A percentile compares a stretch with the other conserved stretches of the same genome.
Evolutionary conservation across 2,888 invertebrate species (phyloP).

Genomic region (Cantharis lateralis): DNA sequence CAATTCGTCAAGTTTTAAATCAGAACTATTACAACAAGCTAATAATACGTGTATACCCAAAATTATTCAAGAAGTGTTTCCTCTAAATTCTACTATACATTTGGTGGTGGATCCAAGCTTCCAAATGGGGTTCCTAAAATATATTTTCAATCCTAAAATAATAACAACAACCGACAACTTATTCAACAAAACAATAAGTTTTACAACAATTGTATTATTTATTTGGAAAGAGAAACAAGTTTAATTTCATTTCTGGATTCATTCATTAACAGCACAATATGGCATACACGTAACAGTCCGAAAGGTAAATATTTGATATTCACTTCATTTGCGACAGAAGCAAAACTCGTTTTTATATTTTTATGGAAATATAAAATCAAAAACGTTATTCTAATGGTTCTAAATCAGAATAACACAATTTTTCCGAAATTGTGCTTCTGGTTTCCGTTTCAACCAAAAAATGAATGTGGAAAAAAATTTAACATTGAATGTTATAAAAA

Average conservation of each 20-base stretch:
- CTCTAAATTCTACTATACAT: background rate
- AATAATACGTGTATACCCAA: background rate
- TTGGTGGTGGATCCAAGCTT: background rate
- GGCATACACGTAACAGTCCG: background rate
- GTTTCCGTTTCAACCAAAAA: background rate
- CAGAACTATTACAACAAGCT: background rate
- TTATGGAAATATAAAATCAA: background rate
- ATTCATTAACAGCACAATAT: background rate
- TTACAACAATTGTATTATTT: background rate
- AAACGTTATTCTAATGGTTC: background rate
- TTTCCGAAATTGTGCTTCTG: background rate
- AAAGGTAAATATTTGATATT: background rate
- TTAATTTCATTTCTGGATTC: background rate
- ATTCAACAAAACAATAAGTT: background rate
- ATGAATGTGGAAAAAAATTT: slow-evolving; percentile 1
- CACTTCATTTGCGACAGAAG: background rate
- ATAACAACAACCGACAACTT: background rate
- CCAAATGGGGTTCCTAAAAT: background rate
- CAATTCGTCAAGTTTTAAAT: background rate
- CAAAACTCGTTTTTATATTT: background rate
- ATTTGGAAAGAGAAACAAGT: background rate
- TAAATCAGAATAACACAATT: background rate
- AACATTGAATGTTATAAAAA: background rate
- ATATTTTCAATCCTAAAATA: background rate
- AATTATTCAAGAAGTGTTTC: background rate